These are phyloP conservation scores for Junonia oenone DNA, from an alignment of 2,888 invertebrate species.

Conservation along the genomic window DNA sequence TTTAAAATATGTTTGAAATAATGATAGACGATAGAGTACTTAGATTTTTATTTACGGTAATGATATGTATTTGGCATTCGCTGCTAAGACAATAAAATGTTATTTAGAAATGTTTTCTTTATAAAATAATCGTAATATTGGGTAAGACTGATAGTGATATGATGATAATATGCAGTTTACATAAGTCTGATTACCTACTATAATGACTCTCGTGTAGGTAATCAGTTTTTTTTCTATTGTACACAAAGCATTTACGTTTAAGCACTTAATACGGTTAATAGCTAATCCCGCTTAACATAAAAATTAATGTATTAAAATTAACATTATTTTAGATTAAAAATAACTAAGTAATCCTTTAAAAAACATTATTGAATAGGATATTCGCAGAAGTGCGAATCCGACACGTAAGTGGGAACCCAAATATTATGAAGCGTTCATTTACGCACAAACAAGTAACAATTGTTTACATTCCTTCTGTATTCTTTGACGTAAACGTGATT, in stretches of 20 bases:
- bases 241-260: too few relatives aligned
- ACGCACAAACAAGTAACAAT: conserved; percentile 6
- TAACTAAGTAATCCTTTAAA: not conserved
- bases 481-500: conserved; percentile 20
- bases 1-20: too few relatives aligned
- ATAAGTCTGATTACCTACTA: not conserved
- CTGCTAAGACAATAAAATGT: not conserved
- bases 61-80: not conserved
- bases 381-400: not conserved
- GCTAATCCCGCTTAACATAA: too few relatives aligned
- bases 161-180: not conserved
- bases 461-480: conserved; percentile 12
- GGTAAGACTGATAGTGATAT: not conserved
- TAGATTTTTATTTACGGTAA: not conserved
- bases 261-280: too few relatives aligned
- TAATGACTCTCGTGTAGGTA: too few relatives aligned
- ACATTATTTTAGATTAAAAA: too few relatives aligned
- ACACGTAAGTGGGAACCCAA: not conserved
- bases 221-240: too few relatives aligned
- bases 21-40: too few relatives aligned
- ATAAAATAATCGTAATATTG: not conserved
- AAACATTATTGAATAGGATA: not conserved
- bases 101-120: not conserved
- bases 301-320: too few relatives aligned
- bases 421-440: not conserved